Evolutionary conservation across 2,113 vertebrate species (phyloP).

Genomic region (Pycnonotus jocosus): DNA sequence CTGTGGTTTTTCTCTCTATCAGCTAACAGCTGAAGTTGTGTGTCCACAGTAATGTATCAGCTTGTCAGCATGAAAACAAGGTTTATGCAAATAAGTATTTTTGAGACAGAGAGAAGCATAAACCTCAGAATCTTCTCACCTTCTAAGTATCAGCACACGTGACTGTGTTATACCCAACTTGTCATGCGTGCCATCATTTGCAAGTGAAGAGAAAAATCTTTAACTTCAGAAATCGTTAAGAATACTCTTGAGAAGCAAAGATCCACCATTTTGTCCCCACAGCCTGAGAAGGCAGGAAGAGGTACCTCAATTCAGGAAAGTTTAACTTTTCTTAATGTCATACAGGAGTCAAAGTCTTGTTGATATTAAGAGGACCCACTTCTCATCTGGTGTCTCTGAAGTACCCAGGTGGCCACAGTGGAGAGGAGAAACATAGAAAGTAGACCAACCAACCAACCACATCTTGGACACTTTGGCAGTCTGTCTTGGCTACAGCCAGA

Average conservation of each 20-base stretch:
- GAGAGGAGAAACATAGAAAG: background rate
- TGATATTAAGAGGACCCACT: background rate
- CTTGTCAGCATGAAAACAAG: background rate
- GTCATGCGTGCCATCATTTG: background rate
- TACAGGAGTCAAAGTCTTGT: background rate
- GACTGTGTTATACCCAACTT: background rate
- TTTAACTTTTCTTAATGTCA: background rate
- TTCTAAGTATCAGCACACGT: background rate
- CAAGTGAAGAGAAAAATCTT: background rate
- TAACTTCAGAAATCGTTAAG: background rate
- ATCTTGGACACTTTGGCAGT: background rate
- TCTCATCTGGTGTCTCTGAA: background rate
- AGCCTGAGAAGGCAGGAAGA: background rate
- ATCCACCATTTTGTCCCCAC: background rate
- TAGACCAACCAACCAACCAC: background rate
- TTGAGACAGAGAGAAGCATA: background rate
- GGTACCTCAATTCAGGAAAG: background rate
- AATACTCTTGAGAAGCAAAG: background rate
- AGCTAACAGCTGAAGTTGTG: background rate
- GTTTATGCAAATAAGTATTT: background rate
- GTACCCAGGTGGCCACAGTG: background rate
- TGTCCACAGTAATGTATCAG: background rate
- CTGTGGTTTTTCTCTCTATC: background rate
- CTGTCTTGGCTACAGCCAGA: background rate
- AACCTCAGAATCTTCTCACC: background rate